A percentile compares a stretch with the other conserved stretches of the same genome.
Conservation (phyloP, 2,888 invertebrate genomes). For the Epirrhoe alternata region DNA sequence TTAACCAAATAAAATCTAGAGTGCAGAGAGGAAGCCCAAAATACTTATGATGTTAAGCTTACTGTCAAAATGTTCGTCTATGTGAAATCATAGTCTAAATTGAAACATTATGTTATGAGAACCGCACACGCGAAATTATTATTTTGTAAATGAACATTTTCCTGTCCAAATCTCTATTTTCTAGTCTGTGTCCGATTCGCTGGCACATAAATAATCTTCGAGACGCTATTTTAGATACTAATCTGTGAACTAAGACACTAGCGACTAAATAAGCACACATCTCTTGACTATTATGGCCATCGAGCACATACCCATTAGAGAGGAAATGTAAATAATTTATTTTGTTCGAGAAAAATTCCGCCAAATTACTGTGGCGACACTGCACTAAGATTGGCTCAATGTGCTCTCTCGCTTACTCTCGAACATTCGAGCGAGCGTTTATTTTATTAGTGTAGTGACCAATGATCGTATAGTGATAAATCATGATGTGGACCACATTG, state of each 20-base stretch:
- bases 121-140: background rate
- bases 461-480: too few species aligned
- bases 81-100: too few species aligned
- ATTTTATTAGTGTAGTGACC: too few species aligned
- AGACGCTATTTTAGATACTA: background rate
- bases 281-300: background rate
- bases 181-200: constrained; percentile 6
- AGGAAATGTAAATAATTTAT: background rate
- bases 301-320: background rate
- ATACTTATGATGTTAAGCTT: background rate
- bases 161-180: background rate
- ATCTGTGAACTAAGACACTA: constrained; percentile 13
- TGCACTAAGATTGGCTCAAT: too few species aligned
- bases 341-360: too few species aligned
- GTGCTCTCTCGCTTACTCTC: too few species aligned
- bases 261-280: constrained; percentile 14
- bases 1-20: background rate
- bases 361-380: too few species aligned
- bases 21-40: constrained; percentile 17
- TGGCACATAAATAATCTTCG: background rate
- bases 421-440: too few species aligned
- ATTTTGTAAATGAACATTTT: background rate
- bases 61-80: too few species aligned
- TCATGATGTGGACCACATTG: too few species aligned
- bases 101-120: too few species aligned